phyloP scores from a whole-genome alignment of 2,113 vertebrate genomes.

The Prunella himalayana region DNA sequence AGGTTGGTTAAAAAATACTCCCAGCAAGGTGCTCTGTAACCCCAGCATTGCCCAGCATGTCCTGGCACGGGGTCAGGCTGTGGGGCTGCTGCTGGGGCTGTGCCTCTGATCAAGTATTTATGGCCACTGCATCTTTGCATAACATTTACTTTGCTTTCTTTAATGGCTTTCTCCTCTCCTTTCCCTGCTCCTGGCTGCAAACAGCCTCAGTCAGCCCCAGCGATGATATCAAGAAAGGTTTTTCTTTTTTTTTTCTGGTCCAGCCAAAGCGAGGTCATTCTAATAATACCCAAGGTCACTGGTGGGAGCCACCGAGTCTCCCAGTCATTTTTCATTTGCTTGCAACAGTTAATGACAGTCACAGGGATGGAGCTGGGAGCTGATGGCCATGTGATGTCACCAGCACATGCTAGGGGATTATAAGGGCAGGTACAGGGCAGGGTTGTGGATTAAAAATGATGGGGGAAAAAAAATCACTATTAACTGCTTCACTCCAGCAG shows the following conservation, averaged over 20 bases:
- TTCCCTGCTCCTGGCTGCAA: neutral
- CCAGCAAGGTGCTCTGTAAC: neutral
- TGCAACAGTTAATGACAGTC: constrained; percentile 85
- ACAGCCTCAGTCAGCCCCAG: constrained; percentile 54
- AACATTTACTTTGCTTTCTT: constrained; percentile 64
- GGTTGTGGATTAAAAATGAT: constrained; percentile 72
- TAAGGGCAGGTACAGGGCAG: constrained; percentile 82
- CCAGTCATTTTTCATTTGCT: constrained; percentile 87
- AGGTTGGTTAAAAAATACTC: neutral
- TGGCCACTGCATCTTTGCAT: constrained; percentile 69
- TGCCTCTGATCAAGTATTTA: constrained; percentile 75
- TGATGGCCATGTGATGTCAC: constrained; percentile 82
- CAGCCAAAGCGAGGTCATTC: constrained; percentile 84
- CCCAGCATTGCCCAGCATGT: constrained; percentile 23
- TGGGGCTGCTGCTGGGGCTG: constrained; percentile 50
- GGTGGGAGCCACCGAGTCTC: constrained; percentile 83
- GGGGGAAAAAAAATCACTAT: constrained; percentile 6
- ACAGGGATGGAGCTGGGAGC: constrained; percentile 79
- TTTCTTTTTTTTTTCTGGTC: constrained; percentile 70
- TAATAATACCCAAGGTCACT: constrained; percentile 86
- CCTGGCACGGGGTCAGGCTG: constrained; percentile 48
- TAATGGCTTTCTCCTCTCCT: constrained; percentile 30
- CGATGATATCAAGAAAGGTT: constrained; percentile 80
- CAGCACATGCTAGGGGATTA: constrained; percentile 83
- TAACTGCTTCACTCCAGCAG: constrained; percentile 22